A percentile compares a stretch with the other conserved stretches of the same genome.
phyloP scores from a whole-genome alignment of 2,797 vertebrate genomes.

The Tiaroga cobitis region DNA sequence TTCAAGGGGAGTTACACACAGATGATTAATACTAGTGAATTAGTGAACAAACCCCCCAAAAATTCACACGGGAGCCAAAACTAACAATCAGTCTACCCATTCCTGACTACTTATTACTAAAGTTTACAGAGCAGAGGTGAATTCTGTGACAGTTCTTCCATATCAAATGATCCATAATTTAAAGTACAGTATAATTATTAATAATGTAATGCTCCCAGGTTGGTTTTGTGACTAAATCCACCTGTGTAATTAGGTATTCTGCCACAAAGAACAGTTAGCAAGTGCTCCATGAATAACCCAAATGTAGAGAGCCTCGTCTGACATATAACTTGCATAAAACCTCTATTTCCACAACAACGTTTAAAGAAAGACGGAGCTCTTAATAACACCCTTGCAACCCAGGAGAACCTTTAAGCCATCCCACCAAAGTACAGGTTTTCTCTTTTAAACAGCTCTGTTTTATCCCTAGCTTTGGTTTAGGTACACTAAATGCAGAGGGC shows the following conservation, averaged over 20 bases:
- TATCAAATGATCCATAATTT: background rate
- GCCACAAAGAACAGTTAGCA: background rate
- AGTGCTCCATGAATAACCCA: background rate
- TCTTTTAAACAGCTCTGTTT: background rate
- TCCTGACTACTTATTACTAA: background rate
- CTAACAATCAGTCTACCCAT: background rate
- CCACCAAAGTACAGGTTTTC: constrained; percentile 36
- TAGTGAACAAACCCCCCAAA: too few species aligned
- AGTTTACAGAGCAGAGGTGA: background rate
- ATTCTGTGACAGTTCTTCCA: background rate
- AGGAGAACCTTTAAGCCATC: background rate
- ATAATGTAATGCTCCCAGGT: constrained; percentile 4
- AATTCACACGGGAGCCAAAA: background rate
- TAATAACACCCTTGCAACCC: constrained; percentile 35
- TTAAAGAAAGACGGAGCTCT: constrained; percentile 24
- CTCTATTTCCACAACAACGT: background rate
- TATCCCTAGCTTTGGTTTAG: background rate
- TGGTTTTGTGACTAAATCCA: background rate
- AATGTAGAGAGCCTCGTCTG: background rate
- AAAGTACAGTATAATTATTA: constrained; percentile 2
- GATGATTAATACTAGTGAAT: background rate
- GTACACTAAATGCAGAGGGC: background rate
- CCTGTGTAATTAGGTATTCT: background rate
- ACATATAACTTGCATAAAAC: constrained; percentile 18
- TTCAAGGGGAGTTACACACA: background rate